Conservation (phyloP, 2,888 invertebrate genomes). For the Diaperis boleti region DNA sequence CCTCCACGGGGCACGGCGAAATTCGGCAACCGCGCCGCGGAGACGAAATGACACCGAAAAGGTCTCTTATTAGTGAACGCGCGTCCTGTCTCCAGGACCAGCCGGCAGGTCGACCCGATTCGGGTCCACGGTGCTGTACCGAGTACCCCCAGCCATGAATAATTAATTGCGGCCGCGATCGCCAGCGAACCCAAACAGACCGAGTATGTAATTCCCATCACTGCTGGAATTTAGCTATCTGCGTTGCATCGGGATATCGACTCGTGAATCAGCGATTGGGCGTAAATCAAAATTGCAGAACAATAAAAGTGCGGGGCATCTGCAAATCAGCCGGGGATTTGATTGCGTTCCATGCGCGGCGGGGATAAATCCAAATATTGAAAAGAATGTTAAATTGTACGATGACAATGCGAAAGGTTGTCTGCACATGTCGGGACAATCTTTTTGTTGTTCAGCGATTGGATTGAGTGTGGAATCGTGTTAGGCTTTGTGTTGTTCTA, state of each 20-base stretch:
- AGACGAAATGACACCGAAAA: conserved; percentile 19
- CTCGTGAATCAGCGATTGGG: not conserved
- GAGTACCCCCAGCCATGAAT: conserved; percentile 20
- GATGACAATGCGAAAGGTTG: too few relatives aligned
- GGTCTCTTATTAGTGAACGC: conserved; percentile 2
- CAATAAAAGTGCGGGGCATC: not conserved
- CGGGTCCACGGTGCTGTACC: not conserved
- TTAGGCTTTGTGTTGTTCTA: too few relatives aligned
- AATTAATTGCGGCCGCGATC: conserved; percentile 24
- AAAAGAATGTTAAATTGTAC: too few relatives aligned
- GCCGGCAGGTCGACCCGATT: too few relatives aligned
- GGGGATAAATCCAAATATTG: too few relatives aligned
- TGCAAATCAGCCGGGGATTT: conserved; percentile 12
- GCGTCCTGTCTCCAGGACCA: conserved; percentile 24
- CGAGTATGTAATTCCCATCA: conserved; percentile 8
- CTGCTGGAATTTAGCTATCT: conserved; percentile 13
- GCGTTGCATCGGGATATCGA: conserved; percentile 4
- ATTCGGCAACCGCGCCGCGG: conserved; percentile 46
- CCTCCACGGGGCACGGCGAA: conserved; percentile 48
- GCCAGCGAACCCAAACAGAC: conserved; percentile 5
- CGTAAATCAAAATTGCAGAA: conserved; percentile 13
- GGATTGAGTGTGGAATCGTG: too few relatives aligned
- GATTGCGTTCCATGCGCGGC: too few relatives aligned
- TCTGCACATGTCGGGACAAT: too few relatives aligned
- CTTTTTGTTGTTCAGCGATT: too few relatives aligned